These are phyloP conservation scores for Trichomalopsis sarcophagae DNA, from an alignment of 1,140 invertebrate genomes.

Conservation along the genomic window DNA sequence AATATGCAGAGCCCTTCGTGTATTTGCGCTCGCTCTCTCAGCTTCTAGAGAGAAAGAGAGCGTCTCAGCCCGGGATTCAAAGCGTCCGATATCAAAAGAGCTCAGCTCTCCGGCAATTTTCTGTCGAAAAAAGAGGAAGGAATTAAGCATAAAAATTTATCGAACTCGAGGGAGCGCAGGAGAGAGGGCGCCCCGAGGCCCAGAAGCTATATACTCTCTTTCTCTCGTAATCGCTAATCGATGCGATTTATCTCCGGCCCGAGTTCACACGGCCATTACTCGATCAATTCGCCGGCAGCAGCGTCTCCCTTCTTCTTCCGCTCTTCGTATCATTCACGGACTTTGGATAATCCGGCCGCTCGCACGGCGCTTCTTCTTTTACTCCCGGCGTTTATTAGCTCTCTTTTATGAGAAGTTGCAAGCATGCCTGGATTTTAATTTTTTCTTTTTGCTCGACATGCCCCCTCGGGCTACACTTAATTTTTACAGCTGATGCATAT, in stretches of 20 bases:
- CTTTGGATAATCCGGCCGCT: background rate
- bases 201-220: background rate
- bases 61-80: background rate
- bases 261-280: constrained; percentile 33
- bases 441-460: background rate
- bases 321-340: background rate
- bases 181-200: background rate
- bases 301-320: background rate
- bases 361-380: background rate
- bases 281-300: constrained; percentile 1
- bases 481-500: background rate
- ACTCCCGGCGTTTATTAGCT: background rate
- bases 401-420: background rate
- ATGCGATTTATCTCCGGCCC: constrained; percentile 57
- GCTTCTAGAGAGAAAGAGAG: background rate
- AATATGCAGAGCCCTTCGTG: background rate
- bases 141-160: constrained; percentile 25
- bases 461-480: background rate
- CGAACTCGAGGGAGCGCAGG: constrained; percentile 23
- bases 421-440: background rate
- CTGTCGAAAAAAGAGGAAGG: constrained; percentile 9
- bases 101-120: background rate
- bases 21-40: background rate
- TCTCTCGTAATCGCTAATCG: constrained; percentile 59
- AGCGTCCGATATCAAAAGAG: background rate